A percentile compares a stretch with the other conserved stretches of the same genome.
Evolutionary conservation across 2,797 vertebrate genomes (phyloP).

Genomic region (Anabas testudineus): DNA sequence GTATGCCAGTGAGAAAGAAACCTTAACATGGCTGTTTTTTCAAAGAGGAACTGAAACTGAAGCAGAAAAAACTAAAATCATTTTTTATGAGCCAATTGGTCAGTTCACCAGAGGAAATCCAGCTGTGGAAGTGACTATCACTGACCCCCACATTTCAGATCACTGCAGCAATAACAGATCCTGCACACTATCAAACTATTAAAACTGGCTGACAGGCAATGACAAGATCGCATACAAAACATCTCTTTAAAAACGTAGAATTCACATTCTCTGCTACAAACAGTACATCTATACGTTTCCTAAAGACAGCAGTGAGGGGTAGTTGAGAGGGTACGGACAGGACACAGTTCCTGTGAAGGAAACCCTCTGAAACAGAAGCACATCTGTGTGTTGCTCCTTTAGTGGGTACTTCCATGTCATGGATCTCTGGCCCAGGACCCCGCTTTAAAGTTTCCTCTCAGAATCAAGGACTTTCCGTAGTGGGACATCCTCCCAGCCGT

Average conservation of each 20-base stretch:
- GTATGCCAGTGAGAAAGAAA: constrained; percentile 45
- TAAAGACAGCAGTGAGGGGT: constrained; percentile 50
- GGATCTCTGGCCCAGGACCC: constrained; percentile 65
- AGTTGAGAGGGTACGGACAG: constrained; percentile 64
- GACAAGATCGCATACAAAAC: constrained; percentile 3
- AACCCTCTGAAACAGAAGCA: constrained; percentile 81
- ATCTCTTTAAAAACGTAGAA: constrained; percentile 11
- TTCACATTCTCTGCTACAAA: constrained; percentile 1
- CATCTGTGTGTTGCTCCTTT: constrained; percentile 75
- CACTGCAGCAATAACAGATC: constrained; percentile 21
- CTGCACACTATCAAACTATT: not conserved
- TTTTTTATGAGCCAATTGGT: constrained; percentile 13
- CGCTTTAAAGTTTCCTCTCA: constrained; percentile 77
- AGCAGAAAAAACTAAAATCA: constrained; percentile 2
- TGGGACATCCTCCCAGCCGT: constrained; percentile 78
- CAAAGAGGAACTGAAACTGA: constrained; percentile 43
- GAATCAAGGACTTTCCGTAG: constrained; percentile 82
- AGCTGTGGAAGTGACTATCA: constrained; percentile 32
- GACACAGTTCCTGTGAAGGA: constrained; percentile 78
- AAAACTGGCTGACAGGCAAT: not conserved
- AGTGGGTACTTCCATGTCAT: constrained; percentile 77
- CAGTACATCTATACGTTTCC: constrained; percentile 3
- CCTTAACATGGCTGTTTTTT: constrained; percentile 19
- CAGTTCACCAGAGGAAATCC: constrained; percentile 44
- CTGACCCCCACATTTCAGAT: constrained; percentile 11